These are phyloP conservation scores for Phalanger gymnotis DNA, from an alignment of 2,797 vertebrate species.

Conservation along the genomic window DNA sequence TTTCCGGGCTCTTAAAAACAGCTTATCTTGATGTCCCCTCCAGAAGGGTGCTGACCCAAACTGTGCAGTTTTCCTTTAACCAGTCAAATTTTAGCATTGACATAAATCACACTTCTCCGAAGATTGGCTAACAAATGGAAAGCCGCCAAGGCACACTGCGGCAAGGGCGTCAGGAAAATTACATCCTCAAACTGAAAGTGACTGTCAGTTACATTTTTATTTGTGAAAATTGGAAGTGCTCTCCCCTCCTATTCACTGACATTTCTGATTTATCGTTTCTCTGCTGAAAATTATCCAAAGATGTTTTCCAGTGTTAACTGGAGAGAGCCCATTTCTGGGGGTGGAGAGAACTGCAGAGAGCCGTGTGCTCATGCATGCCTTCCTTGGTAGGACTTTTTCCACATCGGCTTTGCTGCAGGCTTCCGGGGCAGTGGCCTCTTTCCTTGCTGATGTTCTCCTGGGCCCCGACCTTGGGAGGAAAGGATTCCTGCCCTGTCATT, in stretches of 20 bases:
- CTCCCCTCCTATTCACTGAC: conserved; percentile 78
- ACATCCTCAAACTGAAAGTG: conserved; percentile 77
- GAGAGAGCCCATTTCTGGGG: conserved; percentile 69
- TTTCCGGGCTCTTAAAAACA: conserved; percentile 11
- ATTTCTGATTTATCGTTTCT: conserved; percentile 85
- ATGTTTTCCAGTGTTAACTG: conserved; percentile 74
- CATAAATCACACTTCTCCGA: conserved; percentile 65
- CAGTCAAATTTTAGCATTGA: conserved; percentile 62
- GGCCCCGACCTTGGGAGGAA: no score
- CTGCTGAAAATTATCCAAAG: conserved; percentile 86
- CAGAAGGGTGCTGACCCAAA: conserved; percentile 9
- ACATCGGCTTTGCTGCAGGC: not conserved
- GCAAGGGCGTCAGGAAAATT: conserved; percentile 78
- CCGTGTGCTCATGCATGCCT: conserved; percentile 44
- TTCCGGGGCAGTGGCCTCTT: no score
- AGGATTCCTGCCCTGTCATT: no score
- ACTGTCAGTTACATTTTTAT: conserved; percentile 82
- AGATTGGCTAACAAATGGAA: conserved; percentile 67
- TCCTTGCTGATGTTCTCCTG: no score
- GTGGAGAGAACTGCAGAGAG: conserved; percentile 56
- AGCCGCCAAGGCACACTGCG: conserved; percentile 65
- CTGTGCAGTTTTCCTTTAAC: conserved; percentile 43
- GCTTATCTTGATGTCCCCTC: conserved; percentile 37
- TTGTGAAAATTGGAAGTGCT: conserved; percentile 82
- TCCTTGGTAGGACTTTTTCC: conserved; percentile 41